A percentile compares a stretch with the other conserved stretches of the same genome.
phyloP scores from a whole-genome alignment of 2,797 vertebrate species.

The Helostoma temminkii region DNA sequence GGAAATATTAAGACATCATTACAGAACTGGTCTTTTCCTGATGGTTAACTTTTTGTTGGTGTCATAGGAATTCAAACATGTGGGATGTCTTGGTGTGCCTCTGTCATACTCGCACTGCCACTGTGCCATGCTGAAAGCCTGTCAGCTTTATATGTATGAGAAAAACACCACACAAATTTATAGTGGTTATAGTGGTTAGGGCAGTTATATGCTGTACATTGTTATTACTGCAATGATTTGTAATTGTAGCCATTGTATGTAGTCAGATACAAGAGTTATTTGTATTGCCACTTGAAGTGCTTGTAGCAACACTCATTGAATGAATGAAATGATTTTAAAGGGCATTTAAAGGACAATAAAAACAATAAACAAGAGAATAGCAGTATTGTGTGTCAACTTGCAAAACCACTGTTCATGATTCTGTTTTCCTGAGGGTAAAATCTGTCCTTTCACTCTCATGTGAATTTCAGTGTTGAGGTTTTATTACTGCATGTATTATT shows the following conservation, averaged over 20 bases:
- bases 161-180: neutral
- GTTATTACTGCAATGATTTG: neutral
- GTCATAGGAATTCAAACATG: too few relatives aligned
- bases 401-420: slow-evolving; percentile 40
- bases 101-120: neutral
- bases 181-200: neutral
- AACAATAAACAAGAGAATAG: slow-evolving; percentile 40
- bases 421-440: slow-evolving; percentile 35
- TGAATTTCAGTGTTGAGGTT: slow-evolving; percentile 43
- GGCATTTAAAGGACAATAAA: slow-evolving; percentile 45
- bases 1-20: too few relatives aligned
- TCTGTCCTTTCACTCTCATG: slow-evolving; percentile 37
- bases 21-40: too few relatives aligned
- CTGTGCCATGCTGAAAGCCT: neutral
- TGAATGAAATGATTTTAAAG: slow-evolving; percentile 31
- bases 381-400: slow-evolving; percentile 21
- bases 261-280: neutral
- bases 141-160: neutral
- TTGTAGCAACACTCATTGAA: slow-evolving; percentile 17
- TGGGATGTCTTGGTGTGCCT: too few relatives aligned
- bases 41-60: too few relatives aligned
- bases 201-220: neutral
- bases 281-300: neutral
- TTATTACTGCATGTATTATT: slow-evolving; percentile 52
- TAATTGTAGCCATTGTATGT: neutral